A percentile compares a stretch with the other conserved stretches of the same genome.
Conservation (phyloP, 2,113 vertebrate genomes). For the Piaya cayana region DNA sequence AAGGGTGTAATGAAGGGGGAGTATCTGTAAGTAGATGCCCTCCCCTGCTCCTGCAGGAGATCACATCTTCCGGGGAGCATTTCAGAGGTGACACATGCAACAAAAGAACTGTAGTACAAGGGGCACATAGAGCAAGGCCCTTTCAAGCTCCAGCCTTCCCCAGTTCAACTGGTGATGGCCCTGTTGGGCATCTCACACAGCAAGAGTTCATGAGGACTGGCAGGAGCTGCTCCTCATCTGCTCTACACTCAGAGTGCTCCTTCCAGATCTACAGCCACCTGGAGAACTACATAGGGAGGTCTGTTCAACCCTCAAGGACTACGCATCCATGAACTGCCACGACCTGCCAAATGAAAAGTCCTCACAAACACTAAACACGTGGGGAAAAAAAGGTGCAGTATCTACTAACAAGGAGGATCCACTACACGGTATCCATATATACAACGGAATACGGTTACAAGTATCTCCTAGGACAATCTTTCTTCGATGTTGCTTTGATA, state of each 20-base stretch:
- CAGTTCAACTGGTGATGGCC: not conserved
- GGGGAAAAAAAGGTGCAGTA: not conserved
- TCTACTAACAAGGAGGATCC: not conserved
- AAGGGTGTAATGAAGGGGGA: not conserved
- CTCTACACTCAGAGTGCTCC: not conserved
- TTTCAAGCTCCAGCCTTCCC: not conserved
- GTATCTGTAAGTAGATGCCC: not conserved
- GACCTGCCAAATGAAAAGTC: not conserved
- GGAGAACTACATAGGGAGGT: not conserved
- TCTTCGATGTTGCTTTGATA: not conserved
- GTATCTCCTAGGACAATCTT: not conserved
- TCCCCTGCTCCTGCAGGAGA: not conserved
- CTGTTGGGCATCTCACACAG: not conserved
- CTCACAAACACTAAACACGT: not conserved
- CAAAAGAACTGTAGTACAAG: not conserved
- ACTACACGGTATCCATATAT: not conserved
- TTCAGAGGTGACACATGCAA: not conserved
- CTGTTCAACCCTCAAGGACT: not conserved
- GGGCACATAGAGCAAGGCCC: not conserved
- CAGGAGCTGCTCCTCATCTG: not conserved
- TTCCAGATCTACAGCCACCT: not conserved
- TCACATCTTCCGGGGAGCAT: not conserved
- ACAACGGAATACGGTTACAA: not conserved
- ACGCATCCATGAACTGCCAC: not conserved
- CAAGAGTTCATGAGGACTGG: not conserved